A percentile compares a stretch with the other conserved stretches of the same genome.
These are phyloP conservation scores for Sphenopsis melanotis DNA, from an alignment of 2,797 vertebrate genomes.

Conservation along the genomic window DNA sequence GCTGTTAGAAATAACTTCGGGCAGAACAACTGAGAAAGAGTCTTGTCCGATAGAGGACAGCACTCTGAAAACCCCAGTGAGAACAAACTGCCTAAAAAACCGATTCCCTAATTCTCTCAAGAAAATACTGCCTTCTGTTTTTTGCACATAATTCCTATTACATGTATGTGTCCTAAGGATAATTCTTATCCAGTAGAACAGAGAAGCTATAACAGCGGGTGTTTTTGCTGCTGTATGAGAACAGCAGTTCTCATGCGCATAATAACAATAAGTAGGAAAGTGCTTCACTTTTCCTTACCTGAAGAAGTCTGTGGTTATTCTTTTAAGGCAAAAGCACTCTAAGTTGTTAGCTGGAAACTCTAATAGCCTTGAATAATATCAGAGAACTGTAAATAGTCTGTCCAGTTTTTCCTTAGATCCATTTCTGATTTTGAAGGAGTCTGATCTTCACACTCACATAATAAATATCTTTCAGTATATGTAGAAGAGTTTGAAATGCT, in stretches of 20 bases:
- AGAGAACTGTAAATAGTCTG: not conserved
- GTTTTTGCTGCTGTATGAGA: not conserved
- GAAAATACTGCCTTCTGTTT: not conserved
- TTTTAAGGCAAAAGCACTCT: not conserved
- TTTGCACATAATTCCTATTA: not conserved
- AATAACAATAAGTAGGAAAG: not conserved
- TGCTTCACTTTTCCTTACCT: not conserved
- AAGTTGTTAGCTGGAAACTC: not conserved
- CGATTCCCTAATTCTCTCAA: not conserved
- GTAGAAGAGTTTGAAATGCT: not conserved
- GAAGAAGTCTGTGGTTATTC: not conserved
- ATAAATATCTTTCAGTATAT: not conserved
- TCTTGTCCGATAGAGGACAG: not conserved
- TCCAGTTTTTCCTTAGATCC: not conserved
- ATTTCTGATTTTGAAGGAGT: not conserved
- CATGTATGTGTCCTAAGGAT: not conserved
- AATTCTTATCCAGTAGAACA: not conserved
- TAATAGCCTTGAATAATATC: rapidly evolving
- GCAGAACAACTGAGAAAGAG: not conserved
- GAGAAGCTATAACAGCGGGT: not conserved
- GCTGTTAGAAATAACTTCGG: not conserved
- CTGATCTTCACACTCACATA: not conserved
- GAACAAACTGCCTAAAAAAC: not conserved
- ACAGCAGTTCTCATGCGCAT: rapidly evolving
- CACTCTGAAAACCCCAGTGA: not conserved